Percentiles rank a stretch among this genome's conserved stretches.
Conservation (phyloP, 2,113 vertebrate species). For the Larimichthys crocea region DNA sequence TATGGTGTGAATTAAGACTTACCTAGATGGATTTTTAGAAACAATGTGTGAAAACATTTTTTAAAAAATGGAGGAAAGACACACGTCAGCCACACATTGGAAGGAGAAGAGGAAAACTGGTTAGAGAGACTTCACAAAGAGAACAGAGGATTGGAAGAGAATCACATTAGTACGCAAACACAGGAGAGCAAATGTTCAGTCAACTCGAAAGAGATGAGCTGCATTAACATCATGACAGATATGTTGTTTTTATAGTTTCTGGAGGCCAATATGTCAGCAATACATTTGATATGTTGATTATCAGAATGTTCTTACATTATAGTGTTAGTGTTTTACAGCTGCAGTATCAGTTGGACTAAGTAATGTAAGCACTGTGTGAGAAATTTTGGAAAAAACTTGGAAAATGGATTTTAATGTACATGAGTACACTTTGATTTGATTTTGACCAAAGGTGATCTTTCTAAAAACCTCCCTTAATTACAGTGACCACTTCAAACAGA, state of each 20-base stretch:
- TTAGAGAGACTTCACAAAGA: constrained; percentile 34
- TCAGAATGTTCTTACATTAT: not conserved
- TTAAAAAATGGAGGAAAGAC: not conserved
- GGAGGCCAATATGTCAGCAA: not conserved
- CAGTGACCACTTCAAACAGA: not conserved
- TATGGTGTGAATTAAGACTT: constrained; percentile 6
- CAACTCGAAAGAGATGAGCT: not conserved
- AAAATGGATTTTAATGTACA: not conserved
- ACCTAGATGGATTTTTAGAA: not conserved
- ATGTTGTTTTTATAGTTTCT: not conserved
- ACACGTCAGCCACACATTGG: constrained; percentile 10
- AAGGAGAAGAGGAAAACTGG: constrained; percentile 15
- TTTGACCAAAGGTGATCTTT: not conserved
- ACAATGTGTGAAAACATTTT: constrained; percentile 6
- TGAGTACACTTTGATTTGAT: not conserved
- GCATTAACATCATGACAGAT: not conserved
- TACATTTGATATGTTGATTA: not conserved
- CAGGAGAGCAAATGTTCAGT: not conserved
- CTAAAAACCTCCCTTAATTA: not conserved
- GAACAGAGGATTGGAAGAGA: not conserved
- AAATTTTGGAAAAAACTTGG: no score
- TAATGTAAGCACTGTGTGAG: not conserved
- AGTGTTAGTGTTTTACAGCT: not conserved
- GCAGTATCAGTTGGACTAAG: not conserved
- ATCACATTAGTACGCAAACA: constrained; percentile 12